Evolutionary conservation across 2,888 invertebrate species (phyloP).

Genomic region (Polyommatus iphigenia): DNA sequence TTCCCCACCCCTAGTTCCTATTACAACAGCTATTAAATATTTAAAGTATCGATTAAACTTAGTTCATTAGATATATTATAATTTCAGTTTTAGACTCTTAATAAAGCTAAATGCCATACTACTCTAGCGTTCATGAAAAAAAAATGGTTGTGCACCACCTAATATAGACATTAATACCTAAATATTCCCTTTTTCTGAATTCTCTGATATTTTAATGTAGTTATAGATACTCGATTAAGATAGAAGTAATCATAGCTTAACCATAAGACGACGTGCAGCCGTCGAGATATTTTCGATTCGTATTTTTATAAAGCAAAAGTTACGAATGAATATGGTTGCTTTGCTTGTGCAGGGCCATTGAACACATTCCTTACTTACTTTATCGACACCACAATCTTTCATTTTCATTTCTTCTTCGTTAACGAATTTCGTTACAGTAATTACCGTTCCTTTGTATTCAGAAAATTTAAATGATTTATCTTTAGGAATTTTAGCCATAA

Average conservation of each 20-base stretch:
- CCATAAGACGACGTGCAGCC: constrained; percentile 72
- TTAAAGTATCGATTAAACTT: constrained; percentile 55
- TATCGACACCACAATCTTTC: constrained; percentile 41
- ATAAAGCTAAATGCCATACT: constrained; percentile 73
- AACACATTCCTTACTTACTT: constrained; percentile 50
- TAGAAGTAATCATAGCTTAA: constrained; percentile 75
- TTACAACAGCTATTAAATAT: constrained; percentile 55
- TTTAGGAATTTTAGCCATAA: constrained; percentile 24
- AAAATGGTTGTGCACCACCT: constrained; percentile 80
- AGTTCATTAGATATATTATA: constrained; percentile 61
- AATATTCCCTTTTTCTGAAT: constrained; percentile 79
- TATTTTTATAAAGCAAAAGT: constrained; percentile 80
- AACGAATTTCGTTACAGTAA: constrained; percentile 42
- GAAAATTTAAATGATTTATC: background rate
- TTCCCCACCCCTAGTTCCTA: constrained; percentile 70
- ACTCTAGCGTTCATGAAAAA: constrained; percentile 78
- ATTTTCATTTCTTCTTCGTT: constrained; percentile 46
- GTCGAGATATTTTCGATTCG: constrained; percentile 79
- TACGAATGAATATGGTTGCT: constrained; percentile 75
- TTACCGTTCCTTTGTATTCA: constrained; percentile 4
- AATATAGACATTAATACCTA: constrained; percentile 73
- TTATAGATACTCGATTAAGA: constrained; percentile 69
- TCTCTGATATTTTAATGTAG: constrained; percentile 80
- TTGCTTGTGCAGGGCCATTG: constrained; percentile 77
- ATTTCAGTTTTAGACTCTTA: constrained; percentile 62